Evolutionary conservation across 2,888 invertebrate species (phyloP).

Genomic region (Spicauda simplicius): DNA sequence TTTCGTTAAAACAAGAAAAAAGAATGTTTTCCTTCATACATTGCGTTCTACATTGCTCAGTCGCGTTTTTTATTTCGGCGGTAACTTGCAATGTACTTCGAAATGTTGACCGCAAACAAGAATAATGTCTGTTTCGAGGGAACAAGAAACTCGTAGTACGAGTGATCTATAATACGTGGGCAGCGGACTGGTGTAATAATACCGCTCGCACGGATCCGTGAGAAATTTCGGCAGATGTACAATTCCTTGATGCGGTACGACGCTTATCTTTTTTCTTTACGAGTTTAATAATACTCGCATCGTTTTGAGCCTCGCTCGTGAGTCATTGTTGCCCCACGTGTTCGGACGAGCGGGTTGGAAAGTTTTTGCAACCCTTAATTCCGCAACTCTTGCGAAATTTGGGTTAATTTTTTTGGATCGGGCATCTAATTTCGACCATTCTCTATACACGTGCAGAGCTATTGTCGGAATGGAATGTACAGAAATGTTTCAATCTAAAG

Average conservation of each 20-base stretch:
- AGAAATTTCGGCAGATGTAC: conserved; percentile 86
- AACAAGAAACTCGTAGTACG: too few relatives aligned
- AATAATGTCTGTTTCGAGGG: too few relatives aligned
- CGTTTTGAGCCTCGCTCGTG: conserved; percentile 68
- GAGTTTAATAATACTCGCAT: conserved; percentile 76
- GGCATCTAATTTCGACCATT: conserved; percentile 55
- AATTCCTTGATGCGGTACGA: conserved; percentile 81
- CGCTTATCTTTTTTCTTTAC: conserved; percentile 74
- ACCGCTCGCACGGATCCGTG: conserved; percentile 75
- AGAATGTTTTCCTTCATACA: too few relatives aligned
- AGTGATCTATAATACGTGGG: conserved; percentile 71
- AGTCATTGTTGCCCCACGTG: conserved; percentile 81
- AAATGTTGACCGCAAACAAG: too few relatives aligned
- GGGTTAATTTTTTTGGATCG: conserved; percentile 67
- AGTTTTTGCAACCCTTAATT: conserved; percentile 84
- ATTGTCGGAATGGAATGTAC: conserved; percentile 55
- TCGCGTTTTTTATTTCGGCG: too few relatives aligned
- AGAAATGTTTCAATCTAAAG: conserved; percentile 38
- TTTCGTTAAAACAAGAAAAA: too few relatives aligned
- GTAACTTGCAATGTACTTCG: too few relatives aligned
- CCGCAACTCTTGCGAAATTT: conserved; percentile 84
- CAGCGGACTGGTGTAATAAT: conserved; percentile 75
- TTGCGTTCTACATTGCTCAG: too few relatives aligned
- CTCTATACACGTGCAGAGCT: conserved; percentile 56
- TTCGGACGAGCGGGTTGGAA: conserved; percentile 80